phyloP scores from a whole-genome alignment of 2,888 invertebrate genomes.

The Cataglyphis livida region DNA sequence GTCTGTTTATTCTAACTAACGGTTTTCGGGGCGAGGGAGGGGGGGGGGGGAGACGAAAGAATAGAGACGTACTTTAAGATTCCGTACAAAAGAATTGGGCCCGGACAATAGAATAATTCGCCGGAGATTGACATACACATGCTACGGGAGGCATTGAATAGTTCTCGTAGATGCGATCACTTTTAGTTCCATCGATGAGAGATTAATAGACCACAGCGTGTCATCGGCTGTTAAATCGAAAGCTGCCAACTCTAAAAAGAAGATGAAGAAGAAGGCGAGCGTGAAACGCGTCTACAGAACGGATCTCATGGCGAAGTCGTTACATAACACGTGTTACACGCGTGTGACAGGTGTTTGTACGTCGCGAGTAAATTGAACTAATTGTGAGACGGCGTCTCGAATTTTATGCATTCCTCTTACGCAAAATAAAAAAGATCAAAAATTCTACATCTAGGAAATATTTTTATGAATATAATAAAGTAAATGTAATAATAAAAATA shows the following conservation, averaged over 20 bases:
- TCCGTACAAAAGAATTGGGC: constrained; percentile 7
- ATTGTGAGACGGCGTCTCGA: constrained; percentile 32
- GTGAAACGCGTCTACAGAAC: constrained; percentile 62
- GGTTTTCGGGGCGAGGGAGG: not conserved
- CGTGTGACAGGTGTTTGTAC: constrained; percentile 63
- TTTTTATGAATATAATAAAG: too few species aligned
- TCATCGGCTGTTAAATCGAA: constrained; percentile 35
- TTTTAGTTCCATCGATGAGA: constrained; percentile 35
- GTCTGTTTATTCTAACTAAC: not conserved
- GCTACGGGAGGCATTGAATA: constrained; percentile 26
- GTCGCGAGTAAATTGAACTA: constrained; percentile 42
- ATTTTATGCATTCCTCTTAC: constrained; percentile 41
- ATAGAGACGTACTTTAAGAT: not conserved
- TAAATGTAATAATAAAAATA: too few species aligned
- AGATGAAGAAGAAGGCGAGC: constrained; percentile 56
- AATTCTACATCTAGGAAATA: too few species aligned
- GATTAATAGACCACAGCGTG: constrained; percentile 46
- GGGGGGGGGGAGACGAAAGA: not conserved
- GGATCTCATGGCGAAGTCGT: constrained; percentile 71
- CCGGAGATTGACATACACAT: constrained; percentile 32
- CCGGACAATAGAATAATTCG: constrained; percentile 4
- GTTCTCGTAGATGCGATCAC: constrained; percentile 21
- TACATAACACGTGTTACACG: constrained; percentile 65
- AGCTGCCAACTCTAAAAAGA: constrained; percentile 39
- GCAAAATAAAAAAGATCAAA: not conserved